Evolutionary conservation across 2,797 vertebrate species (phyloP), one percentile per base, ranked within the genome.

Genomic region (Trachurus trachurus): DNA sequence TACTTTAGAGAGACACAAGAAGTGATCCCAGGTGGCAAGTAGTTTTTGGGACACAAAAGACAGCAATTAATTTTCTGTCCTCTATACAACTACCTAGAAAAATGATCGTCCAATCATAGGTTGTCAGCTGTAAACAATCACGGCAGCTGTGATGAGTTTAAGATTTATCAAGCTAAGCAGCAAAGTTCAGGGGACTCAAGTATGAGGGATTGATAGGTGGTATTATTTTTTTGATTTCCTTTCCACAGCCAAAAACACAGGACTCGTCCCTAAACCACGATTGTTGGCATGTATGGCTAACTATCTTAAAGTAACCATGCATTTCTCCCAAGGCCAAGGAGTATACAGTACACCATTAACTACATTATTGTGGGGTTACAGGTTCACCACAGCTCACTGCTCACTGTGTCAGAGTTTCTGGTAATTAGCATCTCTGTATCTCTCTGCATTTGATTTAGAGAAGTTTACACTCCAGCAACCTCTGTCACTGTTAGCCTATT

Each of bases 31-130:
- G 66, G 63, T 83, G 70, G 67, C 68, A 67, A 77, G 76, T 74
- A 78, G 75, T 76, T 87, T 87, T 59, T 84, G 70, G 76, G 80
- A 80, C 71, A 61, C 40, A 64, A 66, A 78, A 62, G 54, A 73
- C 63, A 61, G 76, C 66, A 76, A 78, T 84, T 84, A 74, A 85
- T 80, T 71, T 53, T 58, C 61, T 16, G 54, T 66, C 63, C 29
- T 10, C 16, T 58, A 31, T 74, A 82, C 60, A 62, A 47, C 66
- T 60, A 17, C 56, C 58, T 56, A 5, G 53, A 66, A 64, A 34
- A 71, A 34, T 2, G 11, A 66, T 44, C 8, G 52, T 42, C 71
- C 61, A 75, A 49, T 81, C 39, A 16, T 6, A 57, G 60, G 9
- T 69, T 42, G 19, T 6, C 44, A 71, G 4, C 49, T 1, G 0